A percentile compares a stretch with the other conserved stretches of the same genome.
These are phyloP conservation scores for Eueremaeus valkanovi DNA, from an alignment of 2,888 invertebrate genomes.

Conservation along the genomic window DNA sequence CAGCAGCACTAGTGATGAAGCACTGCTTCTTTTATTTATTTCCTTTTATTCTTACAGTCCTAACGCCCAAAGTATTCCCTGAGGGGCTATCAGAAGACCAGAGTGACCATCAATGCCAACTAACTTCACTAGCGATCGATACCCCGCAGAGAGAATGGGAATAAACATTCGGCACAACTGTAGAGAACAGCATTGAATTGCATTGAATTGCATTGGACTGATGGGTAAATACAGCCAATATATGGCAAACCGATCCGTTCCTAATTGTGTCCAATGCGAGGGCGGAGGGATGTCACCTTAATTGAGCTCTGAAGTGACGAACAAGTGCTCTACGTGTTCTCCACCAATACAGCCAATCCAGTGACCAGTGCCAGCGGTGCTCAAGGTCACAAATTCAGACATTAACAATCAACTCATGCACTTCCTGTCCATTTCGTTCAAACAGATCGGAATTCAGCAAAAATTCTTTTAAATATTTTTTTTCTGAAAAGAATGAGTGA, in stretches of 20 bases:
- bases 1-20: background rate
- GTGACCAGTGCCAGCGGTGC: background rate
- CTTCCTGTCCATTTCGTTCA: background rate
- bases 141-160: background rate
- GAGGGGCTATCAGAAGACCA: slow-evolving; percentile 3
- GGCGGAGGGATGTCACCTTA: slow-evolving; percentile 4
- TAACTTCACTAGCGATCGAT: slow-evolving; percentile 21
- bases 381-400: slow-evolving; percentile 16
- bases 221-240: slow-evolving; percentile 5
- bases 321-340: background rate
- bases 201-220: background rate
- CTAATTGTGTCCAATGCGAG: slow-evolving; percentile 25
- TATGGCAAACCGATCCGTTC: slow-evolving; percentile 14
- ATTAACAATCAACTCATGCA: background rate
- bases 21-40: slow-evolving; percentile 3
- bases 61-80: slow-evolving; percentile 9
- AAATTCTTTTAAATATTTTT: background rate
- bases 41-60: background rate
- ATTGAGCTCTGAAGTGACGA: slow-evolving; percentile 24
- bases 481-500: too few relatives aligned
- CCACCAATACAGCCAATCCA: background rate
- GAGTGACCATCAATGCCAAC: slow-evolving; percentile 22
- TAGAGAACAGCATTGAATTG: too few relatives aligned
- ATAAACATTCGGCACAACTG: slow-evolving; percentile 14
- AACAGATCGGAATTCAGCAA: too few relatives aligned